Conservation (phyloP, 2,888 invertebrate genomes). For the Parelbella ahira region DNA sequence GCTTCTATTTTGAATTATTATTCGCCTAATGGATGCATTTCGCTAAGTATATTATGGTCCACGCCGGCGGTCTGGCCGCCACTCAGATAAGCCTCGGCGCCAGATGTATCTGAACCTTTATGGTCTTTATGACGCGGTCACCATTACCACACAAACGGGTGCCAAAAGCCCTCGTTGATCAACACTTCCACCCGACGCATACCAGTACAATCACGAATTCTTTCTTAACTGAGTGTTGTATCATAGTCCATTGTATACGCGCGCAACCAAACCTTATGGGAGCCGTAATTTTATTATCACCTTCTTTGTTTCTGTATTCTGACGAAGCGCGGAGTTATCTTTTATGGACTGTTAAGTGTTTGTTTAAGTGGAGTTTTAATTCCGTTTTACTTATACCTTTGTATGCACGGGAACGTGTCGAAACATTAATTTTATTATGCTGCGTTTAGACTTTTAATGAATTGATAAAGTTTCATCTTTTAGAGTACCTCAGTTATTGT, state of each 20-base stretch:
- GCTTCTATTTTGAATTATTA: conserved; percentile 5
- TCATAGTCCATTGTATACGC: conserved; percentile 12
- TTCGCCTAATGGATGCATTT: conserved; percentile 5
- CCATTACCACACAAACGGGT: conserved; percentile 54
- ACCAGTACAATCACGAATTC: conserved; percentile 58
- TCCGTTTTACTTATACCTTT: conserved; percentile 31
- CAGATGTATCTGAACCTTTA: conserved; percentile 53
- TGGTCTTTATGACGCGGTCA: conserved; percentile 35
- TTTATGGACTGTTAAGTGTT: conserved; percentile 41
- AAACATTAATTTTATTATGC: conserved; percentile 20
- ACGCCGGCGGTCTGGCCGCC: conserved; percentile 28
- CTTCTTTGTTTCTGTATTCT: conserved; percentile 52
- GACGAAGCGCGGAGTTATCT: conserved; percentile 34
- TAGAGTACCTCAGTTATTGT: too few species aligned
- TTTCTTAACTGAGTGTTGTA: conserved; percentile 18
- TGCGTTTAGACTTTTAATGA: conserved; percentile 6
- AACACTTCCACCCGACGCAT: conserved; percentile 68
- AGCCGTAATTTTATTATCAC: conserved; percentile 59
- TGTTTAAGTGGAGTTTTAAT: conserved; percentile 33
- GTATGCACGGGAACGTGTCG: conserved; percentile 23
- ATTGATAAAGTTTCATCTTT: neutral
- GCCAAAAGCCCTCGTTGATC: conserved; percentile 73
- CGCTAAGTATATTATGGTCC: conserved; percentile 25
- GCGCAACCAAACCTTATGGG: conserved; percentile 27
- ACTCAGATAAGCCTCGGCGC: conserved; percentile 57